Evolutionary conservation across 2,888 invertebrate species (phyloP).

Genomic region (Dolichomitus sp.): DNA sequence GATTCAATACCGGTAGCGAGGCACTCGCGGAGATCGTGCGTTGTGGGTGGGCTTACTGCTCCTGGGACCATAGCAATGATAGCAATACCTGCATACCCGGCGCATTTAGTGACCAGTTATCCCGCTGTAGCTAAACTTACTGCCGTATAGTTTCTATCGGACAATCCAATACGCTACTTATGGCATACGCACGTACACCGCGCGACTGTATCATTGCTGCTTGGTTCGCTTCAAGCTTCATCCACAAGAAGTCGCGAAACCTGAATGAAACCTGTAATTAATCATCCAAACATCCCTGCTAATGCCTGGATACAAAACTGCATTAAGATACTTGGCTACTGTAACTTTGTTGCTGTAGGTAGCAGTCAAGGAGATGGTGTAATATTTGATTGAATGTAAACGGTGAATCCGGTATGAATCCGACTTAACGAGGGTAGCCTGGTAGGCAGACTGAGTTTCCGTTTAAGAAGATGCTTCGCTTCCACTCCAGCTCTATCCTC

Average conservation of each 20-base stretch:
- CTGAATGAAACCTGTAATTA: neutral
- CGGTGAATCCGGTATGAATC: conserved; percentile 71
- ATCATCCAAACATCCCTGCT: neutral
- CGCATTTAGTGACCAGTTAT: conserved; percentile 67
- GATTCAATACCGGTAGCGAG: conserved; percentile 86
- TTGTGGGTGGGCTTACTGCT: conserved; percentile 84
- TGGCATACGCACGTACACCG: conserved; percentile 78
- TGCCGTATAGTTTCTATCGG: conserved; percentile 79
- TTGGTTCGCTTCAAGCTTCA: conserved; percentile 62
- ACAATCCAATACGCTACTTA: conserved; percentile 80
- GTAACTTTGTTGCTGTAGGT: neutral
- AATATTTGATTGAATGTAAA: conserved; percentile 30
- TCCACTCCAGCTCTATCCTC: conserved; percentile 37
- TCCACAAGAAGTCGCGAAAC: conserved; percentile 49
- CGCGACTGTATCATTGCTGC: conserved; percentile 49
- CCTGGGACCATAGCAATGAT: conserved; percentile 72
- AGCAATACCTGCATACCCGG: conserved; percentile 64
- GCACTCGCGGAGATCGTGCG: conserved; percentile 82
- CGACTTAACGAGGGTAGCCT: conserved; percentile 75
- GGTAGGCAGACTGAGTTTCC: conserved; percentile 73
- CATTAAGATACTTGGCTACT: neutral
- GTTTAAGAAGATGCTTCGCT: conserved; percentile 77
- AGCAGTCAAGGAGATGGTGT: neutral
- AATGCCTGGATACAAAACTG: neutral
- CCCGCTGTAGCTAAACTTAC: conserved; percentile 72